A percentile compares a stretch with the other conserved stretches of the same genome.
Evolutionary conservation across 2,888 invertebrate genomes (phyloP).

Genomic region (Ethmia dodecea): DNA sequence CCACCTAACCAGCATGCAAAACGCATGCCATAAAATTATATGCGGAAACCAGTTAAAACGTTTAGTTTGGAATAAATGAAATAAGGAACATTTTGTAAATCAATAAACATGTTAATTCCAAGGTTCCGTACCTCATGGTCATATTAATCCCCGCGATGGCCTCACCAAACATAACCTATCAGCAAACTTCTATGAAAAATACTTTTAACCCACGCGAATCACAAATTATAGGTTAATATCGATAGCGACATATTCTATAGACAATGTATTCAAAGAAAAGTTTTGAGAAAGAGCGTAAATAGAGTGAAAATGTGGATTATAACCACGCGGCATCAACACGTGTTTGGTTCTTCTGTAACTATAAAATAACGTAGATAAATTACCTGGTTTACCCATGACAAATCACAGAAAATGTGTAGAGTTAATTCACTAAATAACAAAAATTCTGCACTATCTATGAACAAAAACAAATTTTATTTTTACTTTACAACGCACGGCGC

Average conservation of each 20-base stretch:
- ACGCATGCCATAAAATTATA: no score
- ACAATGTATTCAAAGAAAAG: no score
- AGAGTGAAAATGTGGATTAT: neutral
- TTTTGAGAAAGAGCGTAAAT: neutral
- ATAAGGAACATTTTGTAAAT: no score
- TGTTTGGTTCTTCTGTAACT: conserved; percentile 1
- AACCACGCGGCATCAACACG: conserved; percentile 35
- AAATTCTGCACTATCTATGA: conserved; percentile 38
- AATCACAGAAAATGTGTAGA: conserved; percentile 16
- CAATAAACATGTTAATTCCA: no score
- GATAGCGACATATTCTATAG: no score
- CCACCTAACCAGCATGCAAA: no score
- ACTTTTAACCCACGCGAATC: no score
- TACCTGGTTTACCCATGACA: conserved; percentile 65
- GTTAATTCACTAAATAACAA: conserved; percentile 5
- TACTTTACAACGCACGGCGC: conserved; percentile 45
- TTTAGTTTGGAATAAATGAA: no score
- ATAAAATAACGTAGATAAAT: conserved; percentile 32
- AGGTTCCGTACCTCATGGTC: no score
- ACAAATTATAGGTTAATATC: no score
- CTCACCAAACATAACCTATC: neutral
- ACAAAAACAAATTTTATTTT: conserved; percentile 50
- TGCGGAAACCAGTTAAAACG: no score
- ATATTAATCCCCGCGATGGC: no score
- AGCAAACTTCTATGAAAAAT: neutral